phyloP scores from a whole-genome alignment of 2,113 vertebrate genomes.

The Pseudorasbora parva region DNA sequence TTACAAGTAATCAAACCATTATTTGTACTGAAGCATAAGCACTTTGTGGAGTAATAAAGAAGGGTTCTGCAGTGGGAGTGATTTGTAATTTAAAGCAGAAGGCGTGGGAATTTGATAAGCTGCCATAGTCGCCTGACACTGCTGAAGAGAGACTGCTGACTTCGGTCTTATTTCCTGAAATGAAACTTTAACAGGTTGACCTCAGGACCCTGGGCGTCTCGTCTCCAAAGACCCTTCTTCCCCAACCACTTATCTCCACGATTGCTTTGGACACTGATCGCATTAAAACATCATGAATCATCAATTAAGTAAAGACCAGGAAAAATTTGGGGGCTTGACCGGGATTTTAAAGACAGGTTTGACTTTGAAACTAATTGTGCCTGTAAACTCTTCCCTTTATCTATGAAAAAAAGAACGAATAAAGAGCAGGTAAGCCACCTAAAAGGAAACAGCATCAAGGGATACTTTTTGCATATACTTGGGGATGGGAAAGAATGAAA shows the following conservation, averaged over 20 bases:
- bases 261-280: slow-evolving; percentile 64
- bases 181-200: slow-evolving; percentile 69
- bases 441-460: background rate
- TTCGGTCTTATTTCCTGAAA: slow-evolving; percentile 58
- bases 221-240: slow-evolving; percentile 57
- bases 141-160: slow-evolving; percentile 63
- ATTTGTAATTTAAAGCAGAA: slow-evolving; percentile 67
- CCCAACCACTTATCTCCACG: slow-evolving; percentile 55
- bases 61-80: slow-evolving; percentile 1
- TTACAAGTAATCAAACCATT: slow-evolving; percentile 61
- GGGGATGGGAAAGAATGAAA: background rate
- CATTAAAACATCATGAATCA: slow-evolving; percentile 64
- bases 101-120: slow-evolving; percentile 64
- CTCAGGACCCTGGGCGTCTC: slow-evolving; percentile 47
- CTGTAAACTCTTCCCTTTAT: slow-evolving; percentile 19
- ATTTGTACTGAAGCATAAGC: slow-evolving; percentile 54
- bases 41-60: slow-evolving; percentile 38
- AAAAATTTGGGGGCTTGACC: slow-evolving; percentile 20
- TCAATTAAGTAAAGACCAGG: slow-evolving; percentile 54
- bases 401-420: slow-evolving; percentile 8
- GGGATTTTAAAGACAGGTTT: slow-evolving; percentile 53
- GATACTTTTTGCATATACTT: background rate
- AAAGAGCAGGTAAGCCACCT: background rate
- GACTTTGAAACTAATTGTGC: slow-evolving; percentile 57
- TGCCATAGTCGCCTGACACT: slow-evolving; percentile 40